Evolutionary conservation across 2,888 invertebrate genomes (phyloP), one percentile per base, ranked within the genome.

Genomic region (Megastigmus dorsalis): DNA sequence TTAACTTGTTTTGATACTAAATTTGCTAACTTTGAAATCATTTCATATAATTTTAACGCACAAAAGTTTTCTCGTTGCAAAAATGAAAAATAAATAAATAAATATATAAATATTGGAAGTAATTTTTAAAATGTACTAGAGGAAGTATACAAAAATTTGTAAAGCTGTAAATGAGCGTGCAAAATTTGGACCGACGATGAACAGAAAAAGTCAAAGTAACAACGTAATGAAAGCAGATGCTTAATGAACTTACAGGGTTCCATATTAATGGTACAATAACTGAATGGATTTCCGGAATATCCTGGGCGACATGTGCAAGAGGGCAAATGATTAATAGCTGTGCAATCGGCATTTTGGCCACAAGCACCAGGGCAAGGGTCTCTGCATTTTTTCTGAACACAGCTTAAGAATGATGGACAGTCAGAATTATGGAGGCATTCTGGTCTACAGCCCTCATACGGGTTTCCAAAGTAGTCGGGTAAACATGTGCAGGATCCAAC

Each of bases 341-440:
- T 91, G 83, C 95, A 96, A 80, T 91, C 89, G 15, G 95, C 92
- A 84, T 93, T 93, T 62, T 90, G 89, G 62, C 95, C 96, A 83
- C 96, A 96, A 63, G 93, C 91, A 62, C 94, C 95, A 73, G 92
- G 91, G 81, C 95, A 94, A 54, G 94, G 93, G 83, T 94, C 91
- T 83, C 90, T 89, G 84, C 94, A 94, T 85, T 92, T 92, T 63
- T 92, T 92, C 80, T 90, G 90, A 13, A 93, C 89, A 80, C 94
- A 94, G n/a, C 93, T 93, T 82, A 89, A 89, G 76, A 92, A 91
- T 1, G 92, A 90, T 1, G 92, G 89, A 84, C 94, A 94, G 81
- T 93, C 93, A 0, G 92, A 90, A 81, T 92, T 92, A 0, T 91
- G 82, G 0, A 90, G 87, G 84, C 93, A 93, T 84, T 93, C 93